Evolutionary conservation across 1,140 invertebrate genomes (phyloP), one percentile per base, ranked within the genome.

Genomic region (Gonatopus flavifemur): DNA sequence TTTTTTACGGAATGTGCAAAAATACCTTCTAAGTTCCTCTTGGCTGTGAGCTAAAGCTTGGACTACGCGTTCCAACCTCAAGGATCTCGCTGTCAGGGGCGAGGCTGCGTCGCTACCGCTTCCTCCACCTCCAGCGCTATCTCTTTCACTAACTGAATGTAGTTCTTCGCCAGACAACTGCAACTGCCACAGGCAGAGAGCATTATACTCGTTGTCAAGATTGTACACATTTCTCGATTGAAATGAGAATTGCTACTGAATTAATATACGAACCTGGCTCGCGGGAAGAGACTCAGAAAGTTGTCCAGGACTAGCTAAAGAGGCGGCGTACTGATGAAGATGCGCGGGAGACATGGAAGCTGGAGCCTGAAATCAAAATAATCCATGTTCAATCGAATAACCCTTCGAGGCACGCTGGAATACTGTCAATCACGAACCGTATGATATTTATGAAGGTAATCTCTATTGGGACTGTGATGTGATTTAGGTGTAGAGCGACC

Each of bases 281-380:
- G 84, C 82, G 62, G 88, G 88, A 72, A 90, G 85, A 64, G 87
- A 89, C 81, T 89, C 88, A 47, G 84, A 86, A 49, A 86, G 80
- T 74, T 83, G 82, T 67, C 82, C 83, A 49, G 82, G 83, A 72
- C 81, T 85, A 72, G 63, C 70, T 69, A 85, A 77, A 63, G 85
- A 83, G 57, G 85, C 82, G 57, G 82, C 82, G 74, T 86, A 89
- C 79, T 87, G 86, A 78, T 91, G 90, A 74, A 90, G 83, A 77
- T 91, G 89, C 62, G 88, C 88, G 57, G 89, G 88, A 57, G 90
- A 91, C 88, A 92, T 91, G 70, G 89, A 88, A 70, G 90, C 90
- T 62, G 90, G 91, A 66, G 91, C 90, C 90, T 92, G n/a, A n/a
- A n/a, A n/a, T n/a, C n/a, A n/a, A n/a, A n/a, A n/a, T n/a, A n/a